Evolutionary conservation across 1,140 invertebrate species (phyloP).

Genomic region (Glossosoma conforme): DNA sequence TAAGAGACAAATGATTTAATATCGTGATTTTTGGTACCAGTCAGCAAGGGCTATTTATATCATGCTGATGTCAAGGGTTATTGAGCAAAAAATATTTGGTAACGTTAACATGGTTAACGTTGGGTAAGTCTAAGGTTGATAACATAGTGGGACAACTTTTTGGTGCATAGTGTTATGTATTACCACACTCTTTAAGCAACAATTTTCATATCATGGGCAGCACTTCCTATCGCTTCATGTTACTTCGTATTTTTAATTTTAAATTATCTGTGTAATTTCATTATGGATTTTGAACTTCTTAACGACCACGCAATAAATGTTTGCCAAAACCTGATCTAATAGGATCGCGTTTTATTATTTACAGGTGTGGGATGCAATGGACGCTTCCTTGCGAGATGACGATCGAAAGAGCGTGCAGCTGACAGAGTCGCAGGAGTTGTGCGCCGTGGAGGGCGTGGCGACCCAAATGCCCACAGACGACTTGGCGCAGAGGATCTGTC

Average conservation of each 20-base stretch:
- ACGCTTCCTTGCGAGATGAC: slow-evolving; percentile 6
- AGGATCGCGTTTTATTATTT: background rate
- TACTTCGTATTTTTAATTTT: background rate
- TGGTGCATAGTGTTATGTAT: too few relatives aligned
- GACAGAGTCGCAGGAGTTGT: slow-evolving; percentile 4
- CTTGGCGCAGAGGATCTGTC: slow-evolving; percentile 7
- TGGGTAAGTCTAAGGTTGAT: too few relatives aligned
- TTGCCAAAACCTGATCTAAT: background rate
- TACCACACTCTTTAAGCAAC: too few relatives aligned
- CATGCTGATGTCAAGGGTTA: too few relatives aligned
- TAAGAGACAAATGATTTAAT: too few relatives aligned
- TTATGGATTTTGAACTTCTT: background rate
- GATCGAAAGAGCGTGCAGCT: slow-evolving; percentile 4
- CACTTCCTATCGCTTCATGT: too few relatives aligned
- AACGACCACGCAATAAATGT: background rate
- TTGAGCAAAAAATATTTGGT: too few relatives aligned
- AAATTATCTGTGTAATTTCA: background rate
- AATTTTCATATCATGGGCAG: too few relatives aligned
- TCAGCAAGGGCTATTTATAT: too few relatives aligned
- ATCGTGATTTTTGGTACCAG: too few relatives aligned
- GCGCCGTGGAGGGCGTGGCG: slow-evolving; percentile 3
- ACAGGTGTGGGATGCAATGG: slow-evolving; percentile 12
- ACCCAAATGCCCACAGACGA: slow-evolving; percentile 14
- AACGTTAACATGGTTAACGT: too few relatives aligned
- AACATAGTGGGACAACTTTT: too few relatives aligned